Conservation (phyloP, 2,797 vertebrate genomes). For the Scomberomorus guttatus region DNA sequence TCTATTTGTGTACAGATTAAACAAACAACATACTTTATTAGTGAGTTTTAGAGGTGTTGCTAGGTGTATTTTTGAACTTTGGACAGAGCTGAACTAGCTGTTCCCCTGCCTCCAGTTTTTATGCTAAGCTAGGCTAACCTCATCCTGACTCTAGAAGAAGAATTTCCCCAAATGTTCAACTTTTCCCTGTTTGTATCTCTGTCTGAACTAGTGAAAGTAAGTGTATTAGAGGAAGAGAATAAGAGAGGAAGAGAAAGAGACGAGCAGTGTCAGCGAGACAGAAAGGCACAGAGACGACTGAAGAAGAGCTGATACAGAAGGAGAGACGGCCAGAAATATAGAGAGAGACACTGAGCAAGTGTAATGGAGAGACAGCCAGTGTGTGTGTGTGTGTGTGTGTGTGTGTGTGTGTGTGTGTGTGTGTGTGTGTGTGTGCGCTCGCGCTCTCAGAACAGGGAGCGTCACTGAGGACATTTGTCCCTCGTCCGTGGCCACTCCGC, state of each 20-base stretch:
- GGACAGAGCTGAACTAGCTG: no score
- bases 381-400: slow-evolving; percentile 22
- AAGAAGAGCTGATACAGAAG: slow-evolving; percentile 31
- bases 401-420: slow-evolving; percentile 7
- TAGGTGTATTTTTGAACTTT: no score
- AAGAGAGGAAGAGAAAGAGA: slow-evolving; percentile 12
- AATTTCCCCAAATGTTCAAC: neutral
- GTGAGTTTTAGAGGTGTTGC: no score
- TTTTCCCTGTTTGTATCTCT: neutral
- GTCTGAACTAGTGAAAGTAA: neutral
- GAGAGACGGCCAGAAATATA: slow-evolving; percentile 20
- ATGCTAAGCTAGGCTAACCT: neutral
- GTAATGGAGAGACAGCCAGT: slow-evolving; percentile 35
- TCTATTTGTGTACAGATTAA: no score
- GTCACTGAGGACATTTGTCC: slow-evolving; percentile 76
- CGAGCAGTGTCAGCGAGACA: slow-evolving; percentile 33
- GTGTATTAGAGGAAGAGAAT: slow-evolving; percentile 15
- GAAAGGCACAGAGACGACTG: slow-evolving; percentile 19
- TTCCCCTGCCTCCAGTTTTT: no score
- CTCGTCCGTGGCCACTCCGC: slow-evolving; percentile 55
- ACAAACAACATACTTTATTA: neutral
- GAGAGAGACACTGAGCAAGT: slow-evolving; percentile 52
- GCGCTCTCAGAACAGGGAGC: slow-evolving; percentile 23
- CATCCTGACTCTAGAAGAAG: neutral
- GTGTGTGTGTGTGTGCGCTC: slow-evolving; percentile 24